These are phyloP conservation scores for Melopsittacus undulatus DNA, from an alignment of 2,797 vertebrate species.

Conservation along the genomic window DNA sequence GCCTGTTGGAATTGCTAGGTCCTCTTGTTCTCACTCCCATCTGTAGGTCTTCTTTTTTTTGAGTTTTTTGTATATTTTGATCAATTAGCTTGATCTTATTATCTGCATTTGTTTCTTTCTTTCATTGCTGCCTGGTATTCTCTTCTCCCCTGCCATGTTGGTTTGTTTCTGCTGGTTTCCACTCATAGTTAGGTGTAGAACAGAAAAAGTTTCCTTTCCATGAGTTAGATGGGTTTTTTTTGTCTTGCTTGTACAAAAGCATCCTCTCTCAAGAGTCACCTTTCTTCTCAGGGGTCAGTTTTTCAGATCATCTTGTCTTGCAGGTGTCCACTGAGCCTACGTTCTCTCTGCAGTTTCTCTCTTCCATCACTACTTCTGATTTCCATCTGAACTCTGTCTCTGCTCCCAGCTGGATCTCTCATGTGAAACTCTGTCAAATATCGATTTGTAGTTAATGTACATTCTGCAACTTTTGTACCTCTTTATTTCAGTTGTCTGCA, in stretches of 20 bases:
- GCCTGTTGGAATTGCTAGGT: not conserved
- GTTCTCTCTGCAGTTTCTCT: constrained; percentile 27
- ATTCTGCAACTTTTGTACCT: constrained; percentile 2
- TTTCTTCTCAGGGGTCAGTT: constrained; percentile 44
- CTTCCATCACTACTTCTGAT: constrained; percentile 21
- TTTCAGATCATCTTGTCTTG: constrained; percentile 40
- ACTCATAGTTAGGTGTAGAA: not conserved
- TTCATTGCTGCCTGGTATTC: not conserved
- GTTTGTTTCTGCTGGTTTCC: not conserved
- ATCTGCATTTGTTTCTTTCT: not conserved
- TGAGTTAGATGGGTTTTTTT: not conserved
- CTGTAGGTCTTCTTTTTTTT: not conserved
- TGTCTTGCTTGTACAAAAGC: constrained; percentile 1
- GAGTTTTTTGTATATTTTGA: not conserved
- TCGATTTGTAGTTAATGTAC: not conserved
- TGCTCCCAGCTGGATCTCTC: constrained; percentile 51
- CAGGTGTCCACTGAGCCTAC: constrained; percentile 41
- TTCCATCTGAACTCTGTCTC: constrained; percentile 45
- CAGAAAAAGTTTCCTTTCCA: not conserved
- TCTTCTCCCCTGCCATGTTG: not conserved
- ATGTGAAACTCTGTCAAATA: constrained; percentile 38
- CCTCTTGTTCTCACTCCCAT: not conserved
- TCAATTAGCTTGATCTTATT: not conserved
- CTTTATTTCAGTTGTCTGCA: constrained; percentile 7
- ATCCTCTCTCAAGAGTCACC: constrained; percentile 2